phyloP scores from a whole-genome alignment of 2,888 invertebrate genomes.

The Biston stratarius region DNA sequence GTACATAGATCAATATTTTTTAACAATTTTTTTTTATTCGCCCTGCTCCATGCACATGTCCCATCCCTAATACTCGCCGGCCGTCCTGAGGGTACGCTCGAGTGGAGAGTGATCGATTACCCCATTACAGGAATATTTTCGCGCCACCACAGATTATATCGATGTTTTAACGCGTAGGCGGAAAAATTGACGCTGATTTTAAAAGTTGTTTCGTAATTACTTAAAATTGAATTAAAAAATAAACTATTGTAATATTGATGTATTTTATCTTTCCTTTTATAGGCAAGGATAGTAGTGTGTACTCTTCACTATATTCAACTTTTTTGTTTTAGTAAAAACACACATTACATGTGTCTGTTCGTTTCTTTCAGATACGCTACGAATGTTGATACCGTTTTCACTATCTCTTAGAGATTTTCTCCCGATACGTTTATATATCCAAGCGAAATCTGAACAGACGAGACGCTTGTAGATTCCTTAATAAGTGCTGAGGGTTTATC shows the following conservation, averaged over 20 bases:
- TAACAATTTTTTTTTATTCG: neutral
- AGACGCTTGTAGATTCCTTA: too few relatives aligned
- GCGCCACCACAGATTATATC: slow-evolving; percentile 29
- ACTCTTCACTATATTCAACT: too few relatives aligned
- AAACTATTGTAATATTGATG: neutral
- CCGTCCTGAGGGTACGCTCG: slow-evolving; percentile 70
- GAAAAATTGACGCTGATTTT: slow-evolving; percentile 4
- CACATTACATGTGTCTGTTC: too few relatives aligned
- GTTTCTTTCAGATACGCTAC: too few relatives aligned
- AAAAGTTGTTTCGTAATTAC: neutral
- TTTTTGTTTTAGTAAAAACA: too few relatives aligned
- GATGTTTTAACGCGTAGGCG: slow-evolving; percentile 23
- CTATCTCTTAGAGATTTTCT: too few relatives aligned
- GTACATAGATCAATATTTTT: neutral
- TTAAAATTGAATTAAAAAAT: neutral
- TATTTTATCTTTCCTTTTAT: too few relatives aligned
- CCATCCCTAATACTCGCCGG: slow-evolving; percentile 68
- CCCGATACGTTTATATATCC: too few relatives aligned
- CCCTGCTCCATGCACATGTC: neutral
- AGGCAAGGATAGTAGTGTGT: too few relatives aligned
- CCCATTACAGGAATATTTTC: slow-evolving; percentile 54
- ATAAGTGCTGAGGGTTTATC: too few relatives aligned
- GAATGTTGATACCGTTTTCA: too few relatives aligned
- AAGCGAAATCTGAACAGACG: too few relatives aligned
- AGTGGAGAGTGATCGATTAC: slow-evolving; percentile 71